These are phyloP conservation scores for Micoletzkya japonica DNA, from an alignment of 2,888 invertebrate species.

Conservation along the genomic window DNA sequence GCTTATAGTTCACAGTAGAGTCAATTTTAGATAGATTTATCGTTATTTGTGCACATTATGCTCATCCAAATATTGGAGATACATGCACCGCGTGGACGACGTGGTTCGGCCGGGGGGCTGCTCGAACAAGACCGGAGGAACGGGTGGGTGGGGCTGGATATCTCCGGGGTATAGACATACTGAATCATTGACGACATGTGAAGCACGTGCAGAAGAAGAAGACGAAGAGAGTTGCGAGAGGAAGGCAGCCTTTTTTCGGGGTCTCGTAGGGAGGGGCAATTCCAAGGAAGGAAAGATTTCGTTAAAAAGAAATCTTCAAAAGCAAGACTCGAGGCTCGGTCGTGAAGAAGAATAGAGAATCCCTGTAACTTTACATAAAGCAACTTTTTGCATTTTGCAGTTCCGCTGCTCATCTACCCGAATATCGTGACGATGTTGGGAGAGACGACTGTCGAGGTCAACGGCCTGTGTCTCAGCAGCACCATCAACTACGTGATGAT, in stretches of 20 bases:
- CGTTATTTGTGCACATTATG: too few species aligned
- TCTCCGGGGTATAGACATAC: too few species aligned
- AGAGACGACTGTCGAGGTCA: constrained; percentile 90
- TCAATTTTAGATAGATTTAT: too few species aligned
- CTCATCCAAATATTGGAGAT: constrained; percentile 72
- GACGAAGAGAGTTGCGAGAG: too few species aligned
- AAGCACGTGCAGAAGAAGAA: too few species aligned
- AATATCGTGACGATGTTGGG: constrained; percentile 96
- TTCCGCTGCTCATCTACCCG: constrained; percentile 68
- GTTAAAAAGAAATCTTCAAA: too few species aligned
- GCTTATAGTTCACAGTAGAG: too few species aligned
- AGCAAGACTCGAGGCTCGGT: too few species aligned
- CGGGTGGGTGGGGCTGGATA: constrained; percentile 39
- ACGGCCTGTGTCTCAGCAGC: constrained; percentile 85
- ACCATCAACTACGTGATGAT: constrained; percentile 34
- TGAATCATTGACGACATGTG: too few species aligned
- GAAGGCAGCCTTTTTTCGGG: too few species aligned
- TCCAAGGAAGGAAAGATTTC: too few species aligned
- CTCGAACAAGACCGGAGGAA: constrained; percentile 55
- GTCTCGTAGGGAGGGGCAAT: too few species aligned
- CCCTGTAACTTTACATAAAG: background rate
- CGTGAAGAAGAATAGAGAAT: background rate
- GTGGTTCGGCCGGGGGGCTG: constrained; percentile 87
- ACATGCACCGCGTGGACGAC: constrained; percentile 90
- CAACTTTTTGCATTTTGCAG: constrained; percentile 25